Conservation (phyloP, 2,113 vertebrate species). For the Sander vitreus region DNA sequence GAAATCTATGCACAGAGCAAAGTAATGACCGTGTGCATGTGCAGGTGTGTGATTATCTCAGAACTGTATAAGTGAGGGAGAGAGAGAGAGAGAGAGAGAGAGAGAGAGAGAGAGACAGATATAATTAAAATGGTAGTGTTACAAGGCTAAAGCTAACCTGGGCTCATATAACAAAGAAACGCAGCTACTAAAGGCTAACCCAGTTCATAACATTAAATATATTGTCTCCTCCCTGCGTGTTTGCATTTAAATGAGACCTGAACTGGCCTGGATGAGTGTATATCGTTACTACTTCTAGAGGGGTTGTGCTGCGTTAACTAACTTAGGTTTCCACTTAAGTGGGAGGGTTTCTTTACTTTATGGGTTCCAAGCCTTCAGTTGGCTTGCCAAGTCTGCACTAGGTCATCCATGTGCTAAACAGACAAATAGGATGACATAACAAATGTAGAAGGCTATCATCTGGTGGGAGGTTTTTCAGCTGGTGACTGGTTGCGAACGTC, state of each 20-base stretch:
- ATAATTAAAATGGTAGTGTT: too few relatives aligned
- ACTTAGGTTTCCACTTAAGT: background rate
- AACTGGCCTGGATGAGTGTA: too few relatives aligned
- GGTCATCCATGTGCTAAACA: constrained; percentile 16
- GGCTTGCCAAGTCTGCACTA: constrained; percentile 14
- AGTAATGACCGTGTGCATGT: constrained; percentile 40
- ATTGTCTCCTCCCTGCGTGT: too few relatives aligned
- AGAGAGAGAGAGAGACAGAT: background rate
- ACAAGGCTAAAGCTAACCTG: too few relatives aligned
- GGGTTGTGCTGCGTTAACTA: too few relatives aligned
- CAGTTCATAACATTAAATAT: too few relatives aligned
- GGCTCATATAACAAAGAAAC: too few relatives aligned
- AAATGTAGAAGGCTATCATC: constrained; percentile 3
- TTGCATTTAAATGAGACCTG: too few relatives aligned
- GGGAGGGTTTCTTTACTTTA: background rate
- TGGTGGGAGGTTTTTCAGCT: constrained; percentile 1
- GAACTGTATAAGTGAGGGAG: background rate
- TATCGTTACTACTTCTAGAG: too few relatives aligned
- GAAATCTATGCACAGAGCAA: constrained; percentile 45
- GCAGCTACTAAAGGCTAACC: too few relatives aligned
- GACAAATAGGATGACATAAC: constrained; percentile 19
- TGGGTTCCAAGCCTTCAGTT: background rate
- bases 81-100: background rate
- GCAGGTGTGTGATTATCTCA: constrained; percentile 37
- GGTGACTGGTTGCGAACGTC: constrained; percentile 28